Evolutionary conservation across 1,140 invertebrate species (phyloP).

Genomic region (Tetramorium alpestre): DNA sequence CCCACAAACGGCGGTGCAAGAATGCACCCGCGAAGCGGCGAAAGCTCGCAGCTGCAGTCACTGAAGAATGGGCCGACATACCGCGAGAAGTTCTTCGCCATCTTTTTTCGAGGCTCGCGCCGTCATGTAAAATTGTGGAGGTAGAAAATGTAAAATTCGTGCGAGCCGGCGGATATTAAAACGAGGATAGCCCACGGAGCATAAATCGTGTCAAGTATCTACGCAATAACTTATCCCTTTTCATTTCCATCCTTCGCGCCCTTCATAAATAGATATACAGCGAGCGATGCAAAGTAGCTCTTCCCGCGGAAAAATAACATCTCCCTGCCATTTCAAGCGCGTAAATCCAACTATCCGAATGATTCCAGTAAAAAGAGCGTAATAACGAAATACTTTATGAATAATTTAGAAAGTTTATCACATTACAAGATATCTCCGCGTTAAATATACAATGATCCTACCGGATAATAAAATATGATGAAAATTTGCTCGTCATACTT

Average conservation of each 20-base stretch:
- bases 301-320: constrained; percentile 33
- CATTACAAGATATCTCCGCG: background rate
- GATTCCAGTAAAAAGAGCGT: background rate
- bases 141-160: constrained; percentile 61
- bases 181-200: background rate
- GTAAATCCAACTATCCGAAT: background rate
- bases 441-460: background rate
- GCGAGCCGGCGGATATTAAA: constrained; percentile 45
- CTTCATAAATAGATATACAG: constrained; percentile 59
- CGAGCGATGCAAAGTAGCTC: constrained; percentile 40
- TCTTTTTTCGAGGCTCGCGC: constrained; percentile 66
- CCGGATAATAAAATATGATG: background rate
- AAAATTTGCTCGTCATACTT: background rate
- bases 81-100: constrained; percentile 62
- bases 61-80: constrained; percentile 73
- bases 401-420: background rate
- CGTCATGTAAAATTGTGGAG: constrained; percentile 63
- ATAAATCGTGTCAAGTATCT: constrained; percentile 49
- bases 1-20: constrained; percentile 62
- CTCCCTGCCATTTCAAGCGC: background rate
- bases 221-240: constrained; percentile 42
- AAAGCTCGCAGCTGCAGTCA: constrained; percentile 72
- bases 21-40: constrained; percentile 72
- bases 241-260: constrained; percentile 55
- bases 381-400: background rate